These are phyloP conservation scores for Tetrax tetrax DNA, from an alignment of 2,113 vertebrate genomes.

Conservation along the genomic window DNA sequence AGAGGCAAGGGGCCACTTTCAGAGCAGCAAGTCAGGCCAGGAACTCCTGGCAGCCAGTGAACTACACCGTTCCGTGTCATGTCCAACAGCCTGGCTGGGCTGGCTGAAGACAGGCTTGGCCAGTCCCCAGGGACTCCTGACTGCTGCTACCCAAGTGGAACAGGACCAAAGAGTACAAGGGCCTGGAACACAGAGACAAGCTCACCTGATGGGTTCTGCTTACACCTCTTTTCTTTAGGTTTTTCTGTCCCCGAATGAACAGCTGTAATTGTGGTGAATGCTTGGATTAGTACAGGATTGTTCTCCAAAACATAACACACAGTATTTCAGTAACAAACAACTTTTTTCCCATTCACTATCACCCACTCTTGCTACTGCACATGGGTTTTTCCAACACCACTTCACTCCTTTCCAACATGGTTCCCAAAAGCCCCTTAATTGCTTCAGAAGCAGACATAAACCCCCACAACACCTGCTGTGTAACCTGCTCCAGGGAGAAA, in stretches of 20 bases:
- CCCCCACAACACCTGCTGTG: not conserved
- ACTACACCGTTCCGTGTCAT: not conserved
- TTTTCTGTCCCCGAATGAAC: constrained; percentile 67
- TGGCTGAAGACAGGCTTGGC: not conserved
- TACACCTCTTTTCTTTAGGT: constrained; percentile 70
- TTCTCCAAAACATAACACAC: not conserved
- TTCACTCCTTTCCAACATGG: not conserved
- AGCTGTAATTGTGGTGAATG: constrained; percentile 67
- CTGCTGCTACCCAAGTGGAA: not conserved
- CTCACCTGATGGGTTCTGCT: constrained; percentile 72
- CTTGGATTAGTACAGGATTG: constrained; percentile 29
- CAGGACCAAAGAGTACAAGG: not conserved
- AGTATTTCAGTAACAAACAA: constrained; percentile 5
- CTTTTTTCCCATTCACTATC: not conserved
- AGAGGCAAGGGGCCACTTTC: not conserved
- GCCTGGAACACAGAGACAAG: constrained; percentile 57
- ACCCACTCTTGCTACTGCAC: not conserved
- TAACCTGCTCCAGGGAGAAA: not conserved
- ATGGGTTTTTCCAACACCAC: not conserved
- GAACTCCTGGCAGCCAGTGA: not conserved
- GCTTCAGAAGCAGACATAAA: not conserved
- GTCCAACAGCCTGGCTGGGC: not conserved
- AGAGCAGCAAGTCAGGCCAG: not conserved
- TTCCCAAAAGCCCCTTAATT: not conserved
- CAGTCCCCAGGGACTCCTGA: not conserved